These are phyloP conservation scores for Rafetus swinhoei DNA, from an alignment of 2,113 vertebrate species.

Conservation along the genomic window DNA sequence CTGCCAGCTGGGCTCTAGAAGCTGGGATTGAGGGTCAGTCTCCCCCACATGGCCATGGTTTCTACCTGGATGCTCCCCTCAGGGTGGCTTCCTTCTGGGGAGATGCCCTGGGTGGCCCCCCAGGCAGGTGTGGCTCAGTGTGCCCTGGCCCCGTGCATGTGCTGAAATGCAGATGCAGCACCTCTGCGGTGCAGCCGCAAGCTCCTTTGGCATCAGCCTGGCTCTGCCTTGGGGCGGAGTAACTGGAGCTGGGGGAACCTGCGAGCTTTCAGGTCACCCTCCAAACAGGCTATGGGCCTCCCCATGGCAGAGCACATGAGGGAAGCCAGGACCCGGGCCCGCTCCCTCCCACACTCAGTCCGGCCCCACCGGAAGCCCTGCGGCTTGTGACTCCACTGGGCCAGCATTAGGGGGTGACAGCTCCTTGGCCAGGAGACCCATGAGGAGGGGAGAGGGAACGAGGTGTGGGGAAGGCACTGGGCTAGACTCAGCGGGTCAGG, in stretches of 20 bases:
- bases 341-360: too few species aligned
- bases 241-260: background rate
- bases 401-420: background rate
- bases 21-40: constrained; percentile 42
- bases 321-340: too few species aligned
- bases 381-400: background rate
- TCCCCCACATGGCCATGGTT: background rate
- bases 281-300: background rate
- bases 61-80: background rate
- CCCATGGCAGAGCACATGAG: background rate
- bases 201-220: background rate
- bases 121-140: background rate
- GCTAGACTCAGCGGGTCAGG: background rate
- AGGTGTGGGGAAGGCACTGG: background rate
- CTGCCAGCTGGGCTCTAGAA: background rate
- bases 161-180: background rate
- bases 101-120: background rate
- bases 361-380: background rate
- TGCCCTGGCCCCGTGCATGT: background rate
- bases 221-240: background rate
- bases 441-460: background rate
- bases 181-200: background rate
- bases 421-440: background rate
- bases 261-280: background rate
- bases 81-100: background rate